Percentiles rank a stretch among this genome's conserved stretches.
phyloP scores from a whole-genome alignment of 1,140 invertebrate species.

The Sweltsa coloradensis region DNA sequence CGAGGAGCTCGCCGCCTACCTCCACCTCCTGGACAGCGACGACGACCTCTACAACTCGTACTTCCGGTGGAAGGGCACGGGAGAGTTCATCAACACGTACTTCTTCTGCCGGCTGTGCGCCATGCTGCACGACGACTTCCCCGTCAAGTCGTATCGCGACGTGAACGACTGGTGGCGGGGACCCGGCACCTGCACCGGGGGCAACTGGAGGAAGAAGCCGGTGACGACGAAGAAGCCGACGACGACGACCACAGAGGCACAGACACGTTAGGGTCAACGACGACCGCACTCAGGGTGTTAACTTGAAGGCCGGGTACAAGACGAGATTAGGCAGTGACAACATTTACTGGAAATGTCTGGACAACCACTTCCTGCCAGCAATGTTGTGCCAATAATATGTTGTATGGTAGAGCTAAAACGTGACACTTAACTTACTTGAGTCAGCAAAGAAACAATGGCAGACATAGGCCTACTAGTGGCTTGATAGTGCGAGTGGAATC shows the following conservation, averaged over 20 bases:
- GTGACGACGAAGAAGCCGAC: constrained; percentile 10
- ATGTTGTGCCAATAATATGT: too few relatives aligned
- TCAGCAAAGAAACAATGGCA: too few relatives aligned
- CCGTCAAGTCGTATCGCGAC: constrained; percentile 58
- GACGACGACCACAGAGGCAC: constrained; percentile 1
- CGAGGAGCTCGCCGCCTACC: constrained; percentile 70
- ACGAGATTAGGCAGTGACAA: too few relatives aligned
- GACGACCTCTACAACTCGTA: constrained; percentile 86
- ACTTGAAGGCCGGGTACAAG: too few relatives aligned
- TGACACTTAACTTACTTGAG: too few relatives aligned
- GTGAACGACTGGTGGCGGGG: constrained; percentile 82
- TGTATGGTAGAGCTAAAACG: too few relatives aligned
- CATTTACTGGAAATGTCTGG: too few relatives aligned
- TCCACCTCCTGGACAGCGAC: constrained; percentile 71
- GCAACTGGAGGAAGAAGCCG: constrained; percentile 49
- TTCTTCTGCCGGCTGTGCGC: constrained; percentile 93
- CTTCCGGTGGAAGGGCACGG: constrained; percentile 81
- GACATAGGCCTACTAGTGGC: too few relatives aligned
- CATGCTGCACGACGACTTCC: constrained; percentile 65
- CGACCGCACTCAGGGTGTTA: too few relatives aligned
- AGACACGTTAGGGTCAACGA: too few relatives aligned
- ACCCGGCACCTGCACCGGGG: constrained; percentile 49
- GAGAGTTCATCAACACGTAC: constrained; percentile 87
- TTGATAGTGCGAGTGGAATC: too few relatives aligned
- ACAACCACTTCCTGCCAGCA: too few relatives aligned